Conservation (phyloP, 1,140 invertebrate species). For the Hyles euphorbiae region DNA sequence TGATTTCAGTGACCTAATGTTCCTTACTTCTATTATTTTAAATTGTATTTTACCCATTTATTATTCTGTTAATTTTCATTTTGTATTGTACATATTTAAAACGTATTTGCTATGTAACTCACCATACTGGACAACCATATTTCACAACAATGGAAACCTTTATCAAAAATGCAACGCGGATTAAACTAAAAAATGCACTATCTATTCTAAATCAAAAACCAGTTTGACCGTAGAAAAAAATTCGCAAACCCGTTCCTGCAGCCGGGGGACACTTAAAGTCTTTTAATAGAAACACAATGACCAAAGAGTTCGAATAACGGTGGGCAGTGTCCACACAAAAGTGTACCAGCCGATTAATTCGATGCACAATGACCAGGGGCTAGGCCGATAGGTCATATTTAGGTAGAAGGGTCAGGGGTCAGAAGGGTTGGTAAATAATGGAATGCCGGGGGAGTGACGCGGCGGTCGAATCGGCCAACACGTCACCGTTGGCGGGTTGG, state of each 20-base stretch:
- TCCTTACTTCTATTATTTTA: too few species aligned
- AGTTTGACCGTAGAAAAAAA: constrained; percentile 31
- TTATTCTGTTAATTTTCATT: too few species aligned
- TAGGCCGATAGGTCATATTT: constrained; percentile 66
- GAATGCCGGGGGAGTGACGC: constrained; percentile 56
- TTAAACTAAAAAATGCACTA: not conserved
- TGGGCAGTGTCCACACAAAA: constrained; percentile 59
- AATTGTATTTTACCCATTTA: too few species aligned
- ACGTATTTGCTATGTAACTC: too few species aligned
- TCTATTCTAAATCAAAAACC: constrained; percentile 11
- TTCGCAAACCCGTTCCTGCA: constrained; percentile 52
- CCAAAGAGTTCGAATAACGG: constrained; percentile 23
- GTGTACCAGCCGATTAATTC: constrained; percentile 66
- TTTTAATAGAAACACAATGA: constrained; percentile 65
- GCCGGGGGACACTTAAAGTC: constrained; percentile 53
- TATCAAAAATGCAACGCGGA: not conserved
- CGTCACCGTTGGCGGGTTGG: constrained; percentile 37
- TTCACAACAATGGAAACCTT: not conserved
- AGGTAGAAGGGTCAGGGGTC: constrained; percentile 69
- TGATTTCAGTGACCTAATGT: too few species aligned
- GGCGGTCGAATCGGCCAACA: constrained; percentile 51
- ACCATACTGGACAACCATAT: not conserved
- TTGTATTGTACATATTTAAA: too few species aligned
- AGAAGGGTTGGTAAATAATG: constrained; percentile 66
- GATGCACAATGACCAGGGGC: constrained; percentile 59